Evolutionary conservation across 2,797 vertebrate species (phyloP), one percentile per base, ranked within the genome.

Genomic region (Megaceryle alcyon): DNA sequence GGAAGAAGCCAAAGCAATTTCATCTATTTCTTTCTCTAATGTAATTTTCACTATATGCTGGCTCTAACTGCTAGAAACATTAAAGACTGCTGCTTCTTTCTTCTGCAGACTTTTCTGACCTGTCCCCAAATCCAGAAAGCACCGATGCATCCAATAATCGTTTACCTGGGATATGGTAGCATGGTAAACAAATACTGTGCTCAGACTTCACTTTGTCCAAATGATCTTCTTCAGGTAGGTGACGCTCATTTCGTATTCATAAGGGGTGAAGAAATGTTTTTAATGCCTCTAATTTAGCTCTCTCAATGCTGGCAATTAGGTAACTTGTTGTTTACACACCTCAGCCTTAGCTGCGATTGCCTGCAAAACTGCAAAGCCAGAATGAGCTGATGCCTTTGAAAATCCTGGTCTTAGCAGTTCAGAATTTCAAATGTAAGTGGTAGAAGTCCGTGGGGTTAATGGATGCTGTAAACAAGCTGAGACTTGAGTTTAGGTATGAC

Each of bases 131-230:
- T 97, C 59, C 84, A 94, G 78, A 96, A 96, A 80, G 61, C 33
- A 14, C 28, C 25, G 3, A 29, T 88, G 51, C 72, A 98, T 82
- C 98, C 96, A 97, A 96, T 97, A 25, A 94, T 97, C 29, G 97
- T 98, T 60, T 95, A 98, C 39, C 97, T 99, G 43, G 96, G 96
- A n/a, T 99, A 99, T n/a, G 98, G 98, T 25, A 99, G 98, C 80
- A 95, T 99, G 95, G 98, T 99, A 77, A 98, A 98, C 94, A 99
- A 98, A 94, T 96, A 98, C 86, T 99, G 99, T 69, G 91, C 93
- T 84, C 96, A 96, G 73, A 46, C 95, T 41, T 96, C 95, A 66
- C 92, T 97, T 7, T 99, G 99, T 86, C 98, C 98, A 83, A 89
- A 96, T 25, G 57, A 94, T 57, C 96, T 94, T 85, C 98, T 99